These are phyloP conservation scores for Willisornis vidua DNA, from an alignment of 2,113 vertebrate genomes.

Conservation along the genomic window DNA sequence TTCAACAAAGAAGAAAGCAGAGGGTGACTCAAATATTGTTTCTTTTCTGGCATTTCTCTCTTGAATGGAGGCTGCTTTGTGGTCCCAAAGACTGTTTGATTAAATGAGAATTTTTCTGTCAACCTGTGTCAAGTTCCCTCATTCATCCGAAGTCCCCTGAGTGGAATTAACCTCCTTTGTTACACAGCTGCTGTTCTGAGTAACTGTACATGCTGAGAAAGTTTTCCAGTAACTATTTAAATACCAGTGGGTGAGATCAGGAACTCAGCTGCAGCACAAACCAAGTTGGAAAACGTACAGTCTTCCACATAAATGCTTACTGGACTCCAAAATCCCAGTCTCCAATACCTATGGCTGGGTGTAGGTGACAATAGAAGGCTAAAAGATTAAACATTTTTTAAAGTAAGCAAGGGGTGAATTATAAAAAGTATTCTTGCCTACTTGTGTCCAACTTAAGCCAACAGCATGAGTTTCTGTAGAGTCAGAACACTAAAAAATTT, in stretches of 20 bases:
- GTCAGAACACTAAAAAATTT: not conserved
- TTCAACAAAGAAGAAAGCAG: not conserved
- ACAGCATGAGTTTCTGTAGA: not conserved
- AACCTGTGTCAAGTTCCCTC: not conserved
- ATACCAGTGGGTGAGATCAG: not conserved
- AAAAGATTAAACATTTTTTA: not conserved
- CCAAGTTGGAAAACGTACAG: not conserved
- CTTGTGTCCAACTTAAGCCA: not conserved
- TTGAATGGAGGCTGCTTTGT: not conserved
- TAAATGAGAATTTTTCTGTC: not conserved
- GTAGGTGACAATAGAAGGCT: not conserved
- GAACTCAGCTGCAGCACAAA: not conserved
- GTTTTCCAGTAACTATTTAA: not conserved
- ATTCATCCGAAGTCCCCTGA: not conserved
- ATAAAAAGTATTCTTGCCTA: not conserved
- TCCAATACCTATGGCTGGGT: not conserved
- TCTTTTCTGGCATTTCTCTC: not conserved
- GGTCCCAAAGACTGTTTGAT: not conserved
- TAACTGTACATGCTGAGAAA: not conserved
- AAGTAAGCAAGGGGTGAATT: not conserved
- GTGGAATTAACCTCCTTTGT: not conserved
- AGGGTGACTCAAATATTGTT: not conserved
- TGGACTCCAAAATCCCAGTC: not conserved
- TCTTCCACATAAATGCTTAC: not conserved
- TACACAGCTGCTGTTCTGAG: not conserved